Evolutionary conservation across 1,140 invertebrate species (phyloP), one percentile per base, ranked within the genome.

Genomic region (Solen grandis): DNA sequence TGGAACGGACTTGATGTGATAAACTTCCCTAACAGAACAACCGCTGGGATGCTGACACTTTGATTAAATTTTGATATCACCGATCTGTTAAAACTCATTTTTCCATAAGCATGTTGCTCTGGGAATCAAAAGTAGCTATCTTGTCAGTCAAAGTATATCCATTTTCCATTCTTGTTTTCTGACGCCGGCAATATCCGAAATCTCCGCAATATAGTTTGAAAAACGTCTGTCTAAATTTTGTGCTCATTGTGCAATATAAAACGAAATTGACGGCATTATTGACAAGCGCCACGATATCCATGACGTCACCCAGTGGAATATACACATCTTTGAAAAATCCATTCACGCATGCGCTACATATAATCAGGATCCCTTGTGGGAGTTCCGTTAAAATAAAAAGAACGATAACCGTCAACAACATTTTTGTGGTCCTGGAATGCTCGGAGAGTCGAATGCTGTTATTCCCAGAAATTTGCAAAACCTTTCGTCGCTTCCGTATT

Each of bases 181-280:
- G 5, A 5, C 62, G 62, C 14, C 31, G 81, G 19, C 81, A 82
- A 22, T 82, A 88, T 16, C 75, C 25, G 19, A 78, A 82, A 22
- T 82, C 87, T 16, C 75, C 25, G 72, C 88, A 91, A 79, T 88
- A 92, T 4, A 90, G 57, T 29, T 87, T 72, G 0, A 88, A 79
- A 81, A 98, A 98, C 0, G 97, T 97, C 52, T 95, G 94, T 13
- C 97, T 93, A 90, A 99, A 99, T 93, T 98, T 97, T 35, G 96
- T 93, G 60, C 96, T 97, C 97, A 99, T 99, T 29, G 96, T 95
- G 84, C 97, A 98, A 88, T 99, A 99, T 0, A 99, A 93, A 54
- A 99, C 95, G 88, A 99, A 98, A 88, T 97, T 98, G 33, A 99
- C 95, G 5, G 96, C 96, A 5, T 96, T 97, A 91, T 98, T 99